Evolutionary conservation across 2,797 vertebrate species (phyloP).

Genomic region (Takifugu rubripes): DNA sequence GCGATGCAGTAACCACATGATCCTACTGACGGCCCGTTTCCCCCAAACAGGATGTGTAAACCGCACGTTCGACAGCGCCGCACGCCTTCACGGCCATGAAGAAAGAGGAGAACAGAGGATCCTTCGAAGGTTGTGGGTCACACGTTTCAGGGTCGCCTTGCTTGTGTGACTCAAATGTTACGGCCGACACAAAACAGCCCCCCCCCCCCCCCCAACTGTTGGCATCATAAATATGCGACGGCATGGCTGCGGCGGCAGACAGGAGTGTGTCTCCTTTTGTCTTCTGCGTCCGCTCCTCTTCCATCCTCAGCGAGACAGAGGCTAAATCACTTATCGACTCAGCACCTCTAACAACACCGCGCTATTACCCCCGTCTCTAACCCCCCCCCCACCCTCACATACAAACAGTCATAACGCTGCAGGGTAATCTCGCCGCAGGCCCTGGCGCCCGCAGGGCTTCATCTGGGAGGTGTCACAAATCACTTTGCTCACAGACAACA

Average conservation of each 20-base stretch:
- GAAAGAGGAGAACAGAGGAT: too few species aligned
- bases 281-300: slow-evolving; percentile 19
- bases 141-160: too few species aligned
- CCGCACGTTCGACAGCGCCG: too few species aligned
- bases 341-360: slow-evolving; percentile 31
- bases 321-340: slow-evolving; percentile 69
- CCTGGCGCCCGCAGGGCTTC: slow-evolving; percentile 49
- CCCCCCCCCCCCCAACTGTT: too few species aligned
- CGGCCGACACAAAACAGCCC: too few species aligned
- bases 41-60: too few species aligned
- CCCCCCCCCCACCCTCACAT: slow-evolving; percentile 29
- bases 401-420: slow-evolving; percentile 53
- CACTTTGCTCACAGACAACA: slow-evolving; percentile 62
- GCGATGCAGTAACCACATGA: too few species aligned
- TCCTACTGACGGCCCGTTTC: too few species aligned
- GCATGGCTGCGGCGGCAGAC: slow-evolving; percentile 6
- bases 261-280: slow-evolving; percentile 24
- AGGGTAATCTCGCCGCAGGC: slow-evolving; percentile 45
- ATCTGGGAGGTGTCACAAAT: slow-evolving; percentile 75
- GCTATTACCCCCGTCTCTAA: slow-evolving; percentile 53
- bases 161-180: too few species aligned
- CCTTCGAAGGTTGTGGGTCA: too few species aligned
- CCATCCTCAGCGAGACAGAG: slow-evolving; percentile 30
- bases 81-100: too few species aligned
- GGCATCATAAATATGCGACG: not conserved